Evolutionary conservation across 2,113 vertebrate species (phyloP), one percentile per base, ranked within the genome.

Genomic region (Pterocles orientalis): DNA sequence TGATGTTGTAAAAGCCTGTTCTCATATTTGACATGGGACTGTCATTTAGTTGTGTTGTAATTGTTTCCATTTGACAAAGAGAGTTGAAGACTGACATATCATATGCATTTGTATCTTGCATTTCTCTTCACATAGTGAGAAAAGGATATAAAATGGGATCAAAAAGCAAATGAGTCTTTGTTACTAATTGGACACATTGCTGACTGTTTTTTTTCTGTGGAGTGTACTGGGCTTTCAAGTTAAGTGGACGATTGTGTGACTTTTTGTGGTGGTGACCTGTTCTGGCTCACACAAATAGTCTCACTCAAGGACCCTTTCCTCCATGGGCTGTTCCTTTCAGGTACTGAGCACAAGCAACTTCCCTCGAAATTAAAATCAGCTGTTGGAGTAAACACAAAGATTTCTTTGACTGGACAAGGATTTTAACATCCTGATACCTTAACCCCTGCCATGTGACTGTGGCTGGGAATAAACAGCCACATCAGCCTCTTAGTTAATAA

Each of bases 51-150:
- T 85, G 87, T 88, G 73, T 60, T 90, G 71, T 70, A 87, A 89
- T 92, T 97, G 90, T 92, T 96, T 69, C 84, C 77, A 18, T 94
- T 84, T 90, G 79, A 94, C 93, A 94, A 87, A 82, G 68, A 66
- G 41, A 58, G 50, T 64, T 91, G 86, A 92, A 87, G 87, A 89
- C 78, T 94, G 97, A 82, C 72, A 41, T 25, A 34, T 86, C 82
- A 64, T 66, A 15, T 60, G 43, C 1, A 1, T 88, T 79, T 71
- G 29, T 73, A 72, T 80, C 26, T 64, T 93, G 79, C 68, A 21
- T 94, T 91, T 93, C 43, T 13, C 29, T 78, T 92, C 12, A 11
- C 43, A 26, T 86, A 33, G 34, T 4, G 3, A 69, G 65, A 82
- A 90, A 72, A 79, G 76, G 71, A 53, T 71, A 47, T 80, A 62